Evolutionary conservation across 2,888 invertebrate species (phyloP).

Genomic region (Petrophora chlorosata): DNA sequence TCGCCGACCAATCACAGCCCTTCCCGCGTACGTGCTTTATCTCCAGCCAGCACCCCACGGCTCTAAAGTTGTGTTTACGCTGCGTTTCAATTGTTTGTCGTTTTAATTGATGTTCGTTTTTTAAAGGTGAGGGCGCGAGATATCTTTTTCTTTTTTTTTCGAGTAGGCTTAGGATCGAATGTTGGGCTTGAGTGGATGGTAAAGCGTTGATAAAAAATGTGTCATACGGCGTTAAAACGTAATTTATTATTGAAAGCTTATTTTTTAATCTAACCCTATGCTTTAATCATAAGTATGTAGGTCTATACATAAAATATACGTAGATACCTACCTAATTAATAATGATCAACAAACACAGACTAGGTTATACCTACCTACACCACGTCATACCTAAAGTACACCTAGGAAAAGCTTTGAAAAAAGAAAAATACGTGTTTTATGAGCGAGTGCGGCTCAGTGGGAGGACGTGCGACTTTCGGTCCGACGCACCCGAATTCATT

Average conservation of each 20-base stretch:
- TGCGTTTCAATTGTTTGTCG: slow-evolving; percentile 79
- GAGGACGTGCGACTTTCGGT: no score
- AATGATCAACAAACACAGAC: no score
- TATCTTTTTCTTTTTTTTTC: slow-evolving; percentile 30
- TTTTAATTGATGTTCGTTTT: slow-evolving; percentile 74
- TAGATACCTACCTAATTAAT: no score
- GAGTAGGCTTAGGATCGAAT: slow-evolving; percentile 32
- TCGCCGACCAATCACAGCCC: slow-evolving; percentile 57
- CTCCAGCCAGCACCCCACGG: slow-evolving; percentile 58
- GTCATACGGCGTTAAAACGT: not conserved
- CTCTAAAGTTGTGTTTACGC: slow-evolving; percentile 73
- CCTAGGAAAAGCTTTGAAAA: no score
- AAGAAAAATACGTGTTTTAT: no score
- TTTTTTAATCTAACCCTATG: no score
- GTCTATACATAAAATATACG: no score
- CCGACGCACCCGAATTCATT: no score
- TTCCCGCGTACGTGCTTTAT: slow-evolving; percentile 69
- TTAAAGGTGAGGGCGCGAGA: slow-evolving; percentile 47
- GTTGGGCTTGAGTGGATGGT: slow-evolving; percentile 26
- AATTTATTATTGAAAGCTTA: not conserved
- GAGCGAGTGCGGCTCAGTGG: no score
- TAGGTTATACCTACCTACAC: no score
- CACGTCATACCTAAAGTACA: no score
- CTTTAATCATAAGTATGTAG: no score
- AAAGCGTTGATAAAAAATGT: slow-evolving; percentile 8